These are phyloP conservation scores for Intellagama lesueurii DNA, from an alignment of 2,797 vertebrate species.

Conservation along the genomic window DNA sequence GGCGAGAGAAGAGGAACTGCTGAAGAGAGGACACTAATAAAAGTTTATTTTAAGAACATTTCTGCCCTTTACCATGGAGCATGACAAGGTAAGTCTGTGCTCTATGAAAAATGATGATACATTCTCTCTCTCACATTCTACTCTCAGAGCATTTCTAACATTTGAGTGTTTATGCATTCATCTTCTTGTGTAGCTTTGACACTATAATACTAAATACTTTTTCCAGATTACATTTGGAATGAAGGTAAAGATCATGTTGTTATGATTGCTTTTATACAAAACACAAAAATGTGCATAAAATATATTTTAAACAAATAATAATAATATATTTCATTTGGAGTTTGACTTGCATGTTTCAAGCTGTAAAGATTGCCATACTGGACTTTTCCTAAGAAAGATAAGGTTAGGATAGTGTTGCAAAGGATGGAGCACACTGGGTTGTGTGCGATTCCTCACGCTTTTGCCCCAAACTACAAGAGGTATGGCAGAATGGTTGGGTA, in stretches of 20 bases:
- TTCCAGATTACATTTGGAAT: background rate
- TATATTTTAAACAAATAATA: background rate
- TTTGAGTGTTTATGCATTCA: background rate
- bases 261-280: background rate
- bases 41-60: background rate
- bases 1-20: background rate
- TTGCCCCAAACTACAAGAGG: background rate
- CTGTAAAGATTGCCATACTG: background rate
- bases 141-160: background rate
- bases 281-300: background rate
- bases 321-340: background rate
- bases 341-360: background rate
- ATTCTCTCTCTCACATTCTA: background rate
- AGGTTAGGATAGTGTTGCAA: background rate
- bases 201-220: background rate
- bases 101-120: background rate
- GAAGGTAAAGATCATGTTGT: background rate
- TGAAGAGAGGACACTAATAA: background rate
- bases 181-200: background rate
- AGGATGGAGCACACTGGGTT: background rate
- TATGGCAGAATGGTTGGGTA: background rate
- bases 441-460: background rate
- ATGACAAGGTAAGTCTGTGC: background rate
- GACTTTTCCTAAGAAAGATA: background rate
- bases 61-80: background rate